phyloP scores from a whole-genome alignment of 2,797 vertebrate genomes.

The Gila robusta region DNA sequence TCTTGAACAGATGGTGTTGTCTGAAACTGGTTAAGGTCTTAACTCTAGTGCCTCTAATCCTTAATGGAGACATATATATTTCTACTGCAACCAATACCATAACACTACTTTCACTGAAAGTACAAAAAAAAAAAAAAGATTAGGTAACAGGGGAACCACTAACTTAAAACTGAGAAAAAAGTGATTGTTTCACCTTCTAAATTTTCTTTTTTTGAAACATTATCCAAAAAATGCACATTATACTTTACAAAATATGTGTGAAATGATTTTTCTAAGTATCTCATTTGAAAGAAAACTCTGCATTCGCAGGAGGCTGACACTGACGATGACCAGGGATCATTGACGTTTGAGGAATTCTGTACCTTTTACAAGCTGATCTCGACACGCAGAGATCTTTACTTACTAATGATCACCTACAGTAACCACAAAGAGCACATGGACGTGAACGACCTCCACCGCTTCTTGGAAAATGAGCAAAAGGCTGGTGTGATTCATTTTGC shows the following conservation, averaged over 20 bases:
- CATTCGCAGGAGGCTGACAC: constrained; percentile 91
- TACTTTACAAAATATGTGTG: background rate
- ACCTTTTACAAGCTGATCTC: constrained; percentile 98
- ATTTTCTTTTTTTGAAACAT: background rate
- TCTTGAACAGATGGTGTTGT: constrained; percentile 43
- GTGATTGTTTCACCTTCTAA: too few relatives aligned
- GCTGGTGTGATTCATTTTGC: constrained; percentile 69
- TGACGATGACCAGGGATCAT: constrained; percentile 90
- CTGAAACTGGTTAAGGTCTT: constrained; percentile 38
- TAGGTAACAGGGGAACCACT: background rate
- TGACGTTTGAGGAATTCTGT: constrained; percentile 95
- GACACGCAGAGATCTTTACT: constrained; percentile 91
- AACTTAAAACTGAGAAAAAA: background rate
- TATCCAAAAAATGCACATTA: background rate
- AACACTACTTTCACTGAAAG: constrained; percentile 34
- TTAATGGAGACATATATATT: constrained; percentile 25
- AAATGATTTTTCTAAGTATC: background rate
- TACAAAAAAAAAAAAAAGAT: too few relatives aligned
- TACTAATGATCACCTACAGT: constrained; percentile 95
- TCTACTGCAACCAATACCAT: constrained; percentile 7
- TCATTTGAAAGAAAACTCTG: background rate
- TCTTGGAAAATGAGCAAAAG: constrained; percentile 94
- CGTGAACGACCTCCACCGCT: constrained; percentile 83
- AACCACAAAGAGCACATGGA: constrained; percentile 94
- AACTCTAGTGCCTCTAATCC: constrained; percentile 37